Evolutionary conservation across 2,797 vertebrate genomes (phyloP), one percentile per base, ranked within the genome.

Genomic region (Capromys pilorides): DNA sequence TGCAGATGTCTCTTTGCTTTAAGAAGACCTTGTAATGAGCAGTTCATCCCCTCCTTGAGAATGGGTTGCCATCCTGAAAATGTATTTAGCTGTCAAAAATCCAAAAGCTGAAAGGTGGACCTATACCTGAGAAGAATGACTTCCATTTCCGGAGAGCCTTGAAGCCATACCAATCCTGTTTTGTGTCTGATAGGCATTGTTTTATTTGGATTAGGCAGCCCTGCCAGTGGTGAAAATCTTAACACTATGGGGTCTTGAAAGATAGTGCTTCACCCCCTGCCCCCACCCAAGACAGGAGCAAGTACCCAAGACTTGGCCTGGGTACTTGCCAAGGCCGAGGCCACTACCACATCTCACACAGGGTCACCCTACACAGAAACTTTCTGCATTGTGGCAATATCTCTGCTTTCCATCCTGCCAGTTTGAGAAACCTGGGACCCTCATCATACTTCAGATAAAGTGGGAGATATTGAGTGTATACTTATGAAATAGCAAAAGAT

Each of bases 1-100:
- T 61, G 80, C 80, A 75, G 80, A 82, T 67, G 24, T 89, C 24
- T 95, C 77, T 90, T 28, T 90, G 71, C 49, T 92, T 28, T 73
- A 71, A 93, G 83, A 83, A 92, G 77, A 59, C 36, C 61, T 57
- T 33, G 13, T 41, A 90, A 81, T 69, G 49, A 81, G 87, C 24
- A 61, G 26, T 71, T 13, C n/a, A 31, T 80, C 8, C 33, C 54
- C 62, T 78, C 13, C 57, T 93, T 69, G 67, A 93, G 57, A 49
- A 57, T 0, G 86, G 83, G 18, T 69, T 86, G 36, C 71, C 5
- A 19, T 77, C 54, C 62, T 66, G n/a, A 91, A 88, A 77, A 67
- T 80, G 21, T 57, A 22, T 39, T 51, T 41, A 51, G n/a, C 67
- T 93, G 73, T 82, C 67, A 41, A 67, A 88, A 88, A 36, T 73